Percentiles rank a stretch among this genome's conserved stretches.
These are phyloP conservation scores for Arrhopalites spinosus DNA, from an alignment of 2,888 invertebrate genomes.

Conservation along the genomic window DNA sequence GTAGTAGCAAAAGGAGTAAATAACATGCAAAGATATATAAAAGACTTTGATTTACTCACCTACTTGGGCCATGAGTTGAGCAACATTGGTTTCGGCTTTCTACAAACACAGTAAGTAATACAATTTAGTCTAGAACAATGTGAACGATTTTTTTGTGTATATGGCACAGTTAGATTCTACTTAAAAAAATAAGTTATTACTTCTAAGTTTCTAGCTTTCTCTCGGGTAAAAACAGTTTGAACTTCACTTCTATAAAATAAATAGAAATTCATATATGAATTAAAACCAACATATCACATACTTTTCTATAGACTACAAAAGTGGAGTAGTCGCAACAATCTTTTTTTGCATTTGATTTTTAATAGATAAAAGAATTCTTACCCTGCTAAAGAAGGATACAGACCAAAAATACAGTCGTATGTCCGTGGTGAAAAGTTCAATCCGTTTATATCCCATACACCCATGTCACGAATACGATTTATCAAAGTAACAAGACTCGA, in stretches of 20 bases:
- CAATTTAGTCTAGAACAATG: neutral
- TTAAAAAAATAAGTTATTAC: slow-evolving; percentile 36
- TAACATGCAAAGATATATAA: too few species aligned
- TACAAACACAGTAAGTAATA: slow-evolving; percentile 11
- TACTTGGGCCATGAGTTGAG: slow-evolving; percentile 41
- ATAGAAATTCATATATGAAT: neutral
- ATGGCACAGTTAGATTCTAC: too few species aligned
- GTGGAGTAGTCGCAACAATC: too few species aligned
- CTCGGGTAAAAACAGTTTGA: slow-evolving; percentile 53
- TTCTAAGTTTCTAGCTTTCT: slow-evolving; percentile 47
- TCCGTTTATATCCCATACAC: slow-evolving; percentile 54
- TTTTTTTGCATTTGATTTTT: neutral
- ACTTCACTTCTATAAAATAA: slow-evolving; percentile 50
- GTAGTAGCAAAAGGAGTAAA: too few species aligned
- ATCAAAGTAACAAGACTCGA: slow-evolving; percentile 50
- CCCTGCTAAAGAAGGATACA: slow-evolving; percentile 54
- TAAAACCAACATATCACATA: neutral
- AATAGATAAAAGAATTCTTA: slow-evolving; percentile 24
- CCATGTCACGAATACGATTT: slow-evolving; percentile 53
- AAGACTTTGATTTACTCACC: too few species aligned
- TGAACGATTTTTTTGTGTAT: too few species aligned
- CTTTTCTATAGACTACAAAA: too few species aligned
- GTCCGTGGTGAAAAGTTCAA: slow-evolving; percentile 48
- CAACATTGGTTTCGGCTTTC: slow-evolving; percentile 45
- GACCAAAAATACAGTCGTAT: slow-evolving; percentile 52